Base-by-base conservation (phyloP, 2,113 vertebrate species). In the Capreolus pygargus region DNA sequence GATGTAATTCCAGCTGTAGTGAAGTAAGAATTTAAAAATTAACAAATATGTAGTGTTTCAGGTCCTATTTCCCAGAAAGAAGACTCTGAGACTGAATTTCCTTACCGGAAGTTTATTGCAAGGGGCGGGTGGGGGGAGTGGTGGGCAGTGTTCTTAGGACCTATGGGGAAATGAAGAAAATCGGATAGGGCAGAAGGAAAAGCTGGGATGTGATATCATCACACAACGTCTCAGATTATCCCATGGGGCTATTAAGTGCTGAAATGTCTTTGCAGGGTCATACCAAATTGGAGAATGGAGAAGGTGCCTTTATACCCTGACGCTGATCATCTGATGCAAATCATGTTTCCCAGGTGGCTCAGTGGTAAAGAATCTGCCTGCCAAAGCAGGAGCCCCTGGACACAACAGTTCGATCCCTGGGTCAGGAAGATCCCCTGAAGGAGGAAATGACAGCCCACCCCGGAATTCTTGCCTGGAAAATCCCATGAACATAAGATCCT, bases 1-100 rank as follows among this genome's bases (percentile, higher is more conserved):
- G 76, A 57, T 33, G 43, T 83, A 45, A 96, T 92, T 92, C 39
- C 92, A 94, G 36, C 23, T 70, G 7, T 47, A 67, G 58, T 61
- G 54, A 97, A 39, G 64, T 94, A 96, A 96, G 88, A 94, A 87
- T 82, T 96, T 97, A 60, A 30, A 97, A 96, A 96, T 92, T 81
- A 97, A 89, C 33, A 92, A 91, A 61, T 7, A 95, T 45, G n/a
- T 79, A 95, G 16, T 70, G 14, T 55, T 58, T 84, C 33, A 94
- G 14, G 52, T 94, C 58, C n/a, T 82, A 50, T 97, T 97, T 84
- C 82, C 60, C 74, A 82, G 54, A 36, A 83, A 86, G 82, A 92
- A 87, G 43, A 74, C 54, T 88, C 57, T 61, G 92, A 94, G 81
- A 89, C 70, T 78, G 39, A 58, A 67, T 67, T 96, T 76, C 43